Evolutionary conservation across 2,113 vertebrate genomes (phyloP).

Genomic region (Rousettus leschenaultii): DNA sequence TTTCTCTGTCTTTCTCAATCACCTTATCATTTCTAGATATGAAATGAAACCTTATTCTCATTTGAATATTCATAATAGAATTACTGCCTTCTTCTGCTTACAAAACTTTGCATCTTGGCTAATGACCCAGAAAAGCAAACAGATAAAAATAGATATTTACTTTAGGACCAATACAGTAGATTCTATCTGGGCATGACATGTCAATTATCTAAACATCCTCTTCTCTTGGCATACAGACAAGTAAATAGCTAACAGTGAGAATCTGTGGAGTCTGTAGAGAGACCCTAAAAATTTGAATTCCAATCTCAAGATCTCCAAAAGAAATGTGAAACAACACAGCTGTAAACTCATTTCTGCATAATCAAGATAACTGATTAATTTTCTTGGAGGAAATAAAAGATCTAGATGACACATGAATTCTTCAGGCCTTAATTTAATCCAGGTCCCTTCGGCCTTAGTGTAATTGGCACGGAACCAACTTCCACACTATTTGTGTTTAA

Average conservation of each 20-base stretch:
- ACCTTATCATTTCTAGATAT: neutral
- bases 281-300: neutral
- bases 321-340: neutral
- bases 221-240: neutral
- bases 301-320: neutral
- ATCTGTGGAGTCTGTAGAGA: neutral
- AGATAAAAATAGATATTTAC: neutral
- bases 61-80: neutral
- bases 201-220: neutral
- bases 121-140: neutral
- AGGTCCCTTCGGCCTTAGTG: neutral
- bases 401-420: slow-evolving; percentile 13
- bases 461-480: slow-evolving; percentile 32
- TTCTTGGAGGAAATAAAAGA: slow-evolving; percentile 46
- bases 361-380: neutral
- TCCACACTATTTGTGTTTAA: slow-evolving; percentile 46
- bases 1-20: neutral
- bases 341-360: neutral
- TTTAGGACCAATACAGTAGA: neutral
- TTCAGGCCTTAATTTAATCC: slow-evolving; percentile 34
- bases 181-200: neutral
- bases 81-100: neutral
- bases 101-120: neutral
- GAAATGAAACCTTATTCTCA: neutral
- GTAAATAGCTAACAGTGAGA: neutral